A percentile compares a stretch with the other conserved stretches of the same genome.
phyloP scores from a whole-genome alignment of 1,140 invertebrate genomes.

The Sinonovacula constricta region DNA sequence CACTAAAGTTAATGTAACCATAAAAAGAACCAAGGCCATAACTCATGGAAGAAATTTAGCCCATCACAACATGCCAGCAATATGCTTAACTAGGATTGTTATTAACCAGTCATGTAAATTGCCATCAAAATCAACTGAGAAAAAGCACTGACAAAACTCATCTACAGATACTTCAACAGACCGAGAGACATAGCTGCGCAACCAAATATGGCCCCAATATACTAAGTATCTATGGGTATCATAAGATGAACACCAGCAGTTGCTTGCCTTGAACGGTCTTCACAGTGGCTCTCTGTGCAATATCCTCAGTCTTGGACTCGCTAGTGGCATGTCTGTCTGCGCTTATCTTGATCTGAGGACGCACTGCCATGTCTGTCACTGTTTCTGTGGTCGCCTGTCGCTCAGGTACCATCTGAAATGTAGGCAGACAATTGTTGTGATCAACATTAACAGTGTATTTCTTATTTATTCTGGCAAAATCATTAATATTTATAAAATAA shows the following conservation, averaged over 20 bases:
- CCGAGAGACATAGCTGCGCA: neutral
- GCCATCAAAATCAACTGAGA: neutral
- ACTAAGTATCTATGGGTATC: neutral
- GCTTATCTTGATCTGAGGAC: slow-evolving; percentile 49
- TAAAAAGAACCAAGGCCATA: neutral
- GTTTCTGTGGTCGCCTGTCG: slow-evolving; percentile 58
- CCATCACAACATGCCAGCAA: neutral
- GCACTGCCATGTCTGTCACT: neutral
- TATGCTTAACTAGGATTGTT: neutral
- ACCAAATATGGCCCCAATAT: neutral
- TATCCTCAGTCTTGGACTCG: slow-evolving; percentile 50
- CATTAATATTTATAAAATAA: too few species aligned
- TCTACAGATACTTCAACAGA: neutral
- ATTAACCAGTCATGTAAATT: neutral
- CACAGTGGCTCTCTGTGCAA: too few species aligned
- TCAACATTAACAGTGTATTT: too few species aligned
- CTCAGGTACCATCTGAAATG: slow-evolving; percentile 45
- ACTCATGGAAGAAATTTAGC: neutral
- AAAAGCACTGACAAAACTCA: neutral
- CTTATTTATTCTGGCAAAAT: too few species aligned
- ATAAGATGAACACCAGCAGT: too few species aligned
- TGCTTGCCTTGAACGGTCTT: too few species aligned
- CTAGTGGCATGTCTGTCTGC: slow-evolving; percentile 53
- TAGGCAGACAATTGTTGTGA: too few species aligned
- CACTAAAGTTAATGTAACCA: neutral